Conservation (phyloP, 2,113 vertebrate genomes). For the Gila orcuttii region DNA sequence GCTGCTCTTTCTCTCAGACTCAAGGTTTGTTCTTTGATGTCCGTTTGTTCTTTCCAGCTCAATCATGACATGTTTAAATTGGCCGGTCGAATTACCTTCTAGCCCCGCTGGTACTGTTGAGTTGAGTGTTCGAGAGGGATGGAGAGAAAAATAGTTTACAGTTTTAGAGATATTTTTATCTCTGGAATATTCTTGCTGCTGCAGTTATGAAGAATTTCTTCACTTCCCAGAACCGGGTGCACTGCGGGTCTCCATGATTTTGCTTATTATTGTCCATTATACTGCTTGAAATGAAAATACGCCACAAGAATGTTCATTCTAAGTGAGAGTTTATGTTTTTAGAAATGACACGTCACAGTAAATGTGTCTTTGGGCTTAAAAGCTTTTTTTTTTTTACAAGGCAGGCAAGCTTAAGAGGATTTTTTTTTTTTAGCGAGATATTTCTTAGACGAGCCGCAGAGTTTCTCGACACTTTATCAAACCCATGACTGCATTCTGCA, state of each 20-base stretch:
- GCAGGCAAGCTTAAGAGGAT: not conserved
- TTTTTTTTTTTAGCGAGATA: not conserved
- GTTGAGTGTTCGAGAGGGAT: slow-evolving; percentile 17
- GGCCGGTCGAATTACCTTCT: slow-evolving; percentile 58
- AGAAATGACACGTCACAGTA: slow-evolving; percentile 15
- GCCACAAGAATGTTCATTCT: slow-evolving; percentile 12
- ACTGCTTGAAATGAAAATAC: not conserved
- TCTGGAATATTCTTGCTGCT: not conserved
- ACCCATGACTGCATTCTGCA: slow-evolving; percentile 21
- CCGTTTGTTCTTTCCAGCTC: slow-evolving; percentile 47
- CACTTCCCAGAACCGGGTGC: slow-evolving; percentile 14
- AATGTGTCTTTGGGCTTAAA: not conserved
- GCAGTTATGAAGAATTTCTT: not conserved
- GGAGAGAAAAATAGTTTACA: not conserved
- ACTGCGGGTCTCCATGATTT: not conserved
- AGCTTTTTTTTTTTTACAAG: not conserved
- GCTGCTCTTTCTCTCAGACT: slow-evolving; percentile 55
- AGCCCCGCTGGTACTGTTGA: slow-evolving; percentile 1
- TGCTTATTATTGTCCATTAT: slow-evolving; percentile 15
- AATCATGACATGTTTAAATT: slow-evolving; percentile 59
- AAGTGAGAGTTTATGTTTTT: slow-evolving; percentile 33
- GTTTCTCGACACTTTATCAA: slow-evolving; percentile 36
- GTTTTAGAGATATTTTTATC: slow-evolving; percentile 38
- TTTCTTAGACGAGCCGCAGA: slow-evolving; percentile 20
- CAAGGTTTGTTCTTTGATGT: slow-evolving; percentile 45